These are phyloP conservation scores for Syrista parreyssii DNA, from an alignment of 2,888 invertebrate species.

Conservation along the genomic window DNA sequence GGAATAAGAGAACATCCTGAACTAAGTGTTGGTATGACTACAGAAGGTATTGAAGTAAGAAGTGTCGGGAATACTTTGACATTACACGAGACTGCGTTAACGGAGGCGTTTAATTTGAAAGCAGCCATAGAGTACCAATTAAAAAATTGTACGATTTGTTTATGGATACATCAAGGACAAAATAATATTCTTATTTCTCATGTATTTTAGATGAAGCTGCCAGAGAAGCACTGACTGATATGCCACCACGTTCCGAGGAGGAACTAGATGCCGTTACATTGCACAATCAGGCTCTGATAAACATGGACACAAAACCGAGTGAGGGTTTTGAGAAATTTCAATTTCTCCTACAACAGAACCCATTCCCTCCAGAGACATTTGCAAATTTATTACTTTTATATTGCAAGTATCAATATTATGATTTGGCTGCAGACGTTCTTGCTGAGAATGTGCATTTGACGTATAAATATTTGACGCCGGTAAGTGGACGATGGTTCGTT, in stretches of 20 bases:
- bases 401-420: conserved; percentile 97
- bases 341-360: conserved; percentile 94
- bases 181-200: not conserved
- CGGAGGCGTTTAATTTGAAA: conserved; percentile 98
- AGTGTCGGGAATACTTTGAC: conserved; percentile 96
- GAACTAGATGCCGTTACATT: conserved; percentile 97
- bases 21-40: conserved; percentile 95
- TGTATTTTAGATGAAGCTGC: conserved; percentile 78
- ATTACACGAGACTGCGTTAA: conserved; percentile 94
- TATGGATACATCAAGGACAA: not conserved
- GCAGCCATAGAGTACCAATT: conserved; percentile 97
- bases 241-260: conserved; percentile 95
- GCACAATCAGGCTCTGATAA: conserved; percentile 95
- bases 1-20: conserved; percentile 98
- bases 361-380: conserved; percentile 98
- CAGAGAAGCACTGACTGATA: conserved; percentile 86
- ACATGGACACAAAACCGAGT: conserved; percentile 87
- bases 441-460: conserved; percentile 98
- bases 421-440: conserved; percentile 96
- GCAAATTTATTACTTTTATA: conserved; percentile 94
- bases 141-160: conserved; percentile 74
- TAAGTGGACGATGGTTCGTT: conserved; percentile 61
- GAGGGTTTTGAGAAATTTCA: conserved; percentile 96
- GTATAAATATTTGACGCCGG: conserved; percentile 92
- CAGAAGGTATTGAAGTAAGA: conserved; percentile 90